A percentile compares a stretch with the other conserved stretches of the same genome.
These are phyloP conservation scores for Pelodytes ibericus DNA, from an alignment of 2,797 vertebrate genomes.

Conservation along the genomic window DNA sequence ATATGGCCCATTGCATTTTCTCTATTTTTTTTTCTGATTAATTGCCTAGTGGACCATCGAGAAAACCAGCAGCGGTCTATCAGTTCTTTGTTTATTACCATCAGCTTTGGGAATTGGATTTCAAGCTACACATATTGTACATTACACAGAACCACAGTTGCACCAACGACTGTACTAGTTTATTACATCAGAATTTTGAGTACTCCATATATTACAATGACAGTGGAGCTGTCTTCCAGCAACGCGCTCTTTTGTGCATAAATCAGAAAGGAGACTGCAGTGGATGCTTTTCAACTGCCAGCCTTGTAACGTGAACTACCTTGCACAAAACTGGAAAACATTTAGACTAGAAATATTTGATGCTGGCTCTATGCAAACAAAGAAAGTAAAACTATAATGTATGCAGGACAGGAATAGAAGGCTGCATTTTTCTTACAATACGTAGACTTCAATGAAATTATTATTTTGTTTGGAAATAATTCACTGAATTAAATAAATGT, in stretches of 20 bases:
- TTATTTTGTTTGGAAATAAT: too few relatives aligned
- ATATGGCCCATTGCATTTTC: not conserved
- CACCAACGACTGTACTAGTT: not conserved
- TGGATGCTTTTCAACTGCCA: not conserved
- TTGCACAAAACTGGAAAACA: not conserved
- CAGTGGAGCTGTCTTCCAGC: not conserved
- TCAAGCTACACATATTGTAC: slow-evolving; percentile 1
- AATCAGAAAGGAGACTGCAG: not conserved
- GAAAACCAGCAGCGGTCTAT: not conserved
- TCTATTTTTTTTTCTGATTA: not conserved
- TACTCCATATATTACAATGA: slow-evolving; percentile 2
- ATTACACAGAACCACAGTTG: not conserved
- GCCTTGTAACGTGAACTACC: not conserved
- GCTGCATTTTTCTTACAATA: too few relatives aligned
- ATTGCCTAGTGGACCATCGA: not conserved
- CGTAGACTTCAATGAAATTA: too few relatives aligned
- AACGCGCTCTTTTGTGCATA: not conserved
- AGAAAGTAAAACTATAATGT: too few relatives aligned
- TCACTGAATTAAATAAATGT: too few relatives aligned
- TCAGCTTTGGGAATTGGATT: slow-evolving; percentile 8
- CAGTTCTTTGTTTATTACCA: not conserved
- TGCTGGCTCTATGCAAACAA: too few relatives aligned
- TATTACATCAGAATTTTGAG: not conserved
- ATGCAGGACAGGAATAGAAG: too few relatives aligned
- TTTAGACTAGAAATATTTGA: not conserved